Conservation (phyloP, 2,888 invertebrate genomes). For the Lithophane ornitopus region DNA sequence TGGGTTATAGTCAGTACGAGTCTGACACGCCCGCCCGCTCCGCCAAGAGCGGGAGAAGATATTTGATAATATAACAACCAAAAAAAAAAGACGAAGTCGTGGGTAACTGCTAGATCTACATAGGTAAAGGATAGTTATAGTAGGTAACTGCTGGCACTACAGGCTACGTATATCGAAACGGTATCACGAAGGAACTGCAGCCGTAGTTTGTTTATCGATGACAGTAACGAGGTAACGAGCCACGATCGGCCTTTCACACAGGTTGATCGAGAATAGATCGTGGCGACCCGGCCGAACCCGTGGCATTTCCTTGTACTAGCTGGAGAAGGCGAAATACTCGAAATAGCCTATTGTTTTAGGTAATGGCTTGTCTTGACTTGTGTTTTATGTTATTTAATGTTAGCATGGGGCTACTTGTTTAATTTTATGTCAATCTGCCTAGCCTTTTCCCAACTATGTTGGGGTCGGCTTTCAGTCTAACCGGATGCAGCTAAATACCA, state of each 20-base stretch:
- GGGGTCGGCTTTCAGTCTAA: too few species aligned
- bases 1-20: too few species aligned
- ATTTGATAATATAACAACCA: too few species aligned
- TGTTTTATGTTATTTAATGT: not conserved
- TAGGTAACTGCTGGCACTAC: too few species aligned
- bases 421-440: too few species aligned
- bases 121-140: too few species aligned
- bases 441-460: too few species aligned
- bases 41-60: too few species aligned
- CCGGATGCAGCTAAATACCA: too few species aligned
- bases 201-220: constrained; percentile 52
- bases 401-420: not conserved
- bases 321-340: not conserved
- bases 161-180: constrained; percentile 1
- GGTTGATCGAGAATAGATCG: constrained; percentile 39
- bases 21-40: too few species aligned
- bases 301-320: constrained; percentile 63
- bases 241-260: constrained; percentile 65
- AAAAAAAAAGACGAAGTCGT: too few species aligned
- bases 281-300: constrained; percentile 53
- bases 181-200: constrained; percentile 29
- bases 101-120: too few species aligned
- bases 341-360: constrained; percentile 18
- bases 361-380: constrained; percentile 11
- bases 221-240: constrained; percentile 61